A percentile compares a stretch with the other conserved stretches of the same genome.
phyloP scores from a whole-genome alignment of 1,140 invertebrate species.

The Pseudomyrmex dendroicus region DNA sequence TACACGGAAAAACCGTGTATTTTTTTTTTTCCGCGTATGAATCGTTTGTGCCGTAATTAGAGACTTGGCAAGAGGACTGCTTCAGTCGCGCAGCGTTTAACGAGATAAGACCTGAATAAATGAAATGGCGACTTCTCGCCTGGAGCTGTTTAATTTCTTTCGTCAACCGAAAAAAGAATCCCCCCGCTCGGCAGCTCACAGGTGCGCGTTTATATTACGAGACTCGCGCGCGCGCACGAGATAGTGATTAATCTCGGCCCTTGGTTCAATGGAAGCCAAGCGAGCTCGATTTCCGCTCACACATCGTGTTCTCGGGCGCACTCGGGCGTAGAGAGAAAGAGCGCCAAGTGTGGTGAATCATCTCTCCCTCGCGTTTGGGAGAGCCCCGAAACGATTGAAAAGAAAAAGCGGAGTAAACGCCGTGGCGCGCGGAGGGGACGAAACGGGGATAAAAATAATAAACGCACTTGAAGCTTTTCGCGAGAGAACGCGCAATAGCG shows the following conservation, averaged over 20 bases:
- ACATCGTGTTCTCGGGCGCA: conserved; percentile 54
- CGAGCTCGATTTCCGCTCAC: conserved; percentile 58
- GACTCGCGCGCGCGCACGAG: conserved; percentile 48
- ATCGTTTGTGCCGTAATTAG: too few species aligned
- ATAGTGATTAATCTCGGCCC: conserved; percentile 68
- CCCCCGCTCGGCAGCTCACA: conserved; percentile 52
- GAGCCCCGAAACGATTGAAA: conserved; percentile 8
- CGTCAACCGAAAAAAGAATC: conserved; percentile 62
- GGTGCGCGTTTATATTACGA: conserved; percentile 68
- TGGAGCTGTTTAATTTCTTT: conserved; percentile 53
- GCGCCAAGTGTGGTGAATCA: conserved; percentile 31
- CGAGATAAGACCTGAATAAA: background rate
- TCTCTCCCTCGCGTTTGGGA: conserved; percentile 39
- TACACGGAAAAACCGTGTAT: too few species aligned
- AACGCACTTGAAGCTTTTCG: conserved; percentile 67
- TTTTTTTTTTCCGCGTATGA: too few species aligned
- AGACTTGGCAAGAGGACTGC: too few species aligned
- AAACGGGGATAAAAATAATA: conserved; percentile 57
- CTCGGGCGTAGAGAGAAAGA: conserved; percentile 39
- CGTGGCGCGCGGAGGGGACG: background rate
- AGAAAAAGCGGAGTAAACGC: conserved; percentile 21
- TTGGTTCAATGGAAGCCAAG: conserved; percentile 32
- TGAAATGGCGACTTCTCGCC: conserved; percentile 22
- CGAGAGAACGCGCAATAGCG: conserved; percentile 40
- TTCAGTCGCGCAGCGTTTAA: too few species aligned